phyloP scores from a whole-genome alignment of 2,113 vertebrate species.

The Meriones unguiculatus region DNA sequence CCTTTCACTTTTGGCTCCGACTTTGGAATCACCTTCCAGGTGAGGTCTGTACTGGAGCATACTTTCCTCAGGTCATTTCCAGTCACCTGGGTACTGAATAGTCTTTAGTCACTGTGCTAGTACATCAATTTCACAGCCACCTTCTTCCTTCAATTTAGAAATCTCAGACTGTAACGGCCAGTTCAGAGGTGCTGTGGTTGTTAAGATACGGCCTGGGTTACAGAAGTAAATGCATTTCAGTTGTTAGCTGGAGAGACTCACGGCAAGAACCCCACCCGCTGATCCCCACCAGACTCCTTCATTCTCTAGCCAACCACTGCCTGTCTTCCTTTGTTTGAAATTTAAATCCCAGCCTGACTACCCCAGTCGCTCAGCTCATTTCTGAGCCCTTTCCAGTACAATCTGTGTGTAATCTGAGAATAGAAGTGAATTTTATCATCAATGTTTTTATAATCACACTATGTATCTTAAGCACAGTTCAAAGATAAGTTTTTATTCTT shows the following conservation, averaged over 20 bases:
- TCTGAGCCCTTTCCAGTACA: conserved; percentile 50
- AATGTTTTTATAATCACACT: conserved; percentile 48
- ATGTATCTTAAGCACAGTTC: conserved; percentile 28
- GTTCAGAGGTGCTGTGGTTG: conserved; percentile 19
- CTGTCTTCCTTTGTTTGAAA: conserved; percentile 80
- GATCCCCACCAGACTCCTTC: conserved; percentile 57
- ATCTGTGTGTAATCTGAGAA: conserved; percentile 50
- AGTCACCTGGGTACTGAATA: neutral
- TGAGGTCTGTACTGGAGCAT: neutral
- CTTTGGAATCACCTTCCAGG: neutral
- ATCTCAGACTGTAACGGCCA: neutral
- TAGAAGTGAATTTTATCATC: conserved; percentile 59
- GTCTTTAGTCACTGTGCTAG: neutral
- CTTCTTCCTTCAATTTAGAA: conserved; percentile 4
- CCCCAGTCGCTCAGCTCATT: conserved; percentile 28
- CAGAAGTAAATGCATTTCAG: conserved; percentile 1
- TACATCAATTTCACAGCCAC: conserved; percentile 22
- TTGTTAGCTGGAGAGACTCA: conserved; percentile 42
- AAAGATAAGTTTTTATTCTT: conserved; percentile 30
- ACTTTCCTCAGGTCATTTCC: conserved; percentile 12
- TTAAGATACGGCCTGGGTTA: conserved; percentile 21
- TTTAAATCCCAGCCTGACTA: conserved; percentile 72
- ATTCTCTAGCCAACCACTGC: conserved; percentile 70
- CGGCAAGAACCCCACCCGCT: conserved; percentile 43
- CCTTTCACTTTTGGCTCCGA: neutral